Evolutionary conservation across 2,113 vertebrate species (phyloP).

Genomic region (Tamias sibiricus): DNA sequence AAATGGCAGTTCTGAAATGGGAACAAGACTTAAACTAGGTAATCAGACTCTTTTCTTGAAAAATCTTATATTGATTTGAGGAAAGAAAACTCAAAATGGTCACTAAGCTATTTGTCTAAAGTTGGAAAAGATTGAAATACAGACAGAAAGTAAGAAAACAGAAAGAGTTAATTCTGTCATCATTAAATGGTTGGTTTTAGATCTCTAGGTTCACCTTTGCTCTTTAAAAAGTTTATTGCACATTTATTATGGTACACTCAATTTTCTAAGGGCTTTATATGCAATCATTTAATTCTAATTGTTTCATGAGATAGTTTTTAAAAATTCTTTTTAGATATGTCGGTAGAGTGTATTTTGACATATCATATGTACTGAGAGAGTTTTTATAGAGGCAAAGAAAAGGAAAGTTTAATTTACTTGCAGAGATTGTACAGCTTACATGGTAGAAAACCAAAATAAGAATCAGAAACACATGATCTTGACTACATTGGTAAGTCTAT

Average conservation of each 20-base stretch:
- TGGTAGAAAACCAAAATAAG: not conserved
- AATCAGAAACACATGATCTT: not conserved
- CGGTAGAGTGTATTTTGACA: too few species aligned
- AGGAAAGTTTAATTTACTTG: not conserved
- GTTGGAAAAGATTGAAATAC: conserved; percentile 33
- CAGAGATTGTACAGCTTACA: not conserved
- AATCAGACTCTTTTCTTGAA: not conserved
- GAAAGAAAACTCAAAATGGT: not conserved
- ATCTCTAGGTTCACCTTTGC: conserved; percentile 10
- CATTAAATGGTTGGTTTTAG: not conserved
- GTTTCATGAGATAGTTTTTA: not conserved
- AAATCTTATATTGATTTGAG: not conserved
- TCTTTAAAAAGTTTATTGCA: not conserved
- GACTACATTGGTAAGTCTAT: not conserved
- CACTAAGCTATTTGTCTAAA: not conserved
- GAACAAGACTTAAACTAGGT: not conserved
- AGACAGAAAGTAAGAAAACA: not conserved
- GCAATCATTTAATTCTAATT: not conserved
- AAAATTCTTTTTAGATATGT: too few species aligned
- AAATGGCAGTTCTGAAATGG: not conserved
- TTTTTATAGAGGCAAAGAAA: not conserved
- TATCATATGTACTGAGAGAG: not conserved
- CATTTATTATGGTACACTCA: not conserved
- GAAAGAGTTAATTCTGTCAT: not conserved
- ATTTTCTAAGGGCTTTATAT: conserved; percentile 17